These are phyloP conservation scores for Pao palembangensis DNA, from an alignment of 2,113 vertebrate species.

Conservation along the genomic window DNA sequence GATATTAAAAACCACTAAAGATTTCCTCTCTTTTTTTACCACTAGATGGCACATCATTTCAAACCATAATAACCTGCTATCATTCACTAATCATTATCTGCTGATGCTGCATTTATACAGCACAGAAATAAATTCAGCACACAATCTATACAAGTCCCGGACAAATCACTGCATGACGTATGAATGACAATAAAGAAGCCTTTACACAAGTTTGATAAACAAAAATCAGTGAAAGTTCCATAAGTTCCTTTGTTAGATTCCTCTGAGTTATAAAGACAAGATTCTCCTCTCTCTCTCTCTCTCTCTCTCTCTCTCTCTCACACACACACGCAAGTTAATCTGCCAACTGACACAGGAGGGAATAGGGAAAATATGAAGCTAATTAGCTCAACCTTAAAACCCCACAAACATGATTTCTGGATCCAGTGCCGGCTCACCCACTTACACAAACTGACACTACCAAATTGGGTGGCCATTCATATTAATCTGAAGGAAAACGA, in stretches of 20 bases:
- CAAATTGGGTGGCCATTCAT: constrained; percentile 49
- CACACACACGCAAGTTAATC: constrained; percentile 40
- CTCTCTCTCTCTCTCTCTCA: constrained; percentile 12
- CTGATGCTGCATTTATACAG: too few species aligned
- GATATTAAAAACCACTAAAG: too few species aligned
- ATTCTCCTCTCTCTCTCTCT: constrained; percentile 19
- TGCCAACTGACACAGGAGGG: constrained; percentile 44
- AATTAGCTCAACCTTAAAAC: constrained; percentile 68
- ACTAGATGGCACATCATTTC: too few species aligned
- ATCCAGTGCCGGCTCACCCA: constrained; percentile 18
- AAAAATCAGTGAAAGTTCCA: neutral
- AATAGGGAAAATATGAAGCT: constrained; percentile 59
- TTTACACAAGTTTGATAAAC: too few species aligned
- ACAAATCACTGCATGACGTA: too few species aligned
- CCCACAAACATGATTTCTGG: constrained; percentile 39
- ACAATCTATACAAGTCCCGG: too few species aligned
- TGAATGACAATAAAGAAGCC: too few species aligned
- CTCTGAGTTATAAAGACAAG: constrained; percentile 65
- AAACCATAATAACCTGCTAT: too few species aligned
- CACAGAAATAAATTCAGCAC: too few species aligned
- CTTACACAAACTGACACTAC: constrained; percentile 15
- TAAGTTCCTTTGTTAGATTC: too few species aligned
- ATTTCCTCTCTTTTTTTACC: too few species aligned
- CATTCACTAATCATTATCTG: too few species aligned
- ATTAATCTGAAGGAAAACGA: constrained; percentile 69